These are phyloP conservation scores for Chionis minor DNA, from an alignment of 2,113 vertebrate species.

Conservation along the genomic window DNA sequence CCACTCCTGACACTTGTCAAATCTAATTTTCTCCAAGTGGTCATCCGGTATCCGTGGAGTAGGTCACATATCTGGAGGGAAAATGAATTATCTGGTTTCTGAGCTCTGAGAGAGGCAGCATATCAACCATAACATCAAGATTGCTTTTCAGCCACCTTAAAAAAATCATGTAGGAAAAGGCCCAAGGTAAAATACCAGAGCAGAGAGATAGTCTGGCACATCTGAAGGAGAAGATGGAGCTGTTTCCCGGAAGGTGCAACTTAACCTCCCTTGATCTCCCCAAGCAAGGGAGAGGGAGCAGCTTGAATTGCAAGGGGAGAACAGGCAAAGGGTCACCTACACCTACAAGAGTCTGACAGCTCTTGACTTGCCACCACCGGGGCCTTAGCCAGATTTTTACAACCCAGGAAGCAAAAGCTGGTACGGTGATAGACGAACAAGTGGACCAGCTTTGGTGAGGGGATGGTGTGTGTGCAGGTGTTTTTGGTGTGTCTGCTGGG, in stretches of 20 bases:
- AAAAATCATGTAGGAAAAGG: not conserved
- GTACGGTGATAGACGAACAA: accelerated
- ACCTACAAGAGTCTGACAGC: not conserved
- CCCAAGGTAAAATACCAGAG: not conserved
- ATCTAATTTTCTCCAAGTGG: not conserved
- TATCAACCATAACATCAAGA: not conserved
- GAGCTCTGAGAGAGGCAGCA: not conserved
- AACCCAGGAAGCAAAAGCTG: not conserved
- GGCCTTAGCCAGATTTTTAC: not conserved
- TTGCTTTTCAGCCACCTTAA: not conserved
- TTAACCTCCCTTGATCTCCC: not conserved
- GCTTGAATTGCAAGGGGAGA: not conserved
- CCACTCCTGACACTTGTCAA: constrained; percentile 2
- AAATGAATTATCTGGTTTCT: not conserved
- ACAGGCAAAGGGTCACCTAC: too few relatives aligned
- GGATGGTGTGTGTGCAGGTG: not conserved
- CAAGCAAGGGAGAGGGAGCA: not conserved
- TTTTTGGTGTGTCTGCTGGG: not conserved
- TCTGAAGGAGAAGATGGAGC: not conserved
- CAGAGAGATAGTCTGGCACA: not conserved
- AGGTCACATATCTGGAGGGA: not conserved
- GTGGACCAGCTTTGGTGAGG: not conserved
- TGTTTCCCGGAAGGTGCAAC: not conserved
- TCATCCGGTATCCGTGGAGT: not conserved
- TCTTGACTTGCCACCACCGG: not conserved